Base-by-base conservation (phyloP, 2,113 vertebrate species). In the Talpa occidentalis region DNA sequence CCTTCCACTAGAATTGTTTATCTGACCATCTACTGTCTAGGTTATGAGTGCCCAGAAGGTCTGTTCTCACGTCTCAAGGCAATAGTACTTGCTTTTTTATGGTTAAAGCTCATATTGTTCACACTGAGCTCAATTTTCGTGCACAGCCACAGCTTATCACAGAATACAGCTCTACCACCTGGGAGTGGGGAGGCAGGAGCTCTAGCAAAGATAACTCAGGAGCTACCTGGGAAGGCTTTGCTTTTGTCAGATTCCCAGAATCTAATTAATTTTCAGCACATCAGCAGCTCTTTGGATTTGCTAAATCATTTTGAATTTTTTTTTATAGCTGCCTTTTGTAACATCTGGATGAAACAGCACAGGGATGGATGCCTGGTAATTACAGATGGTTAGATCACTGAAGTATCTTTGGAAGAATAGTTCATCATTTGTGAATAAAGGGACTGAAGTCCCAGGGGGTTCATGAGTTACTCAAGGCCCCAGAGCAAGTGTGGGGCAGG, bases 211-310 rank as follows among this genome's bases (percentile, higher is more conserved):
- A 85, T 42, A 86, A 69, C 32, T 83, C 42, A 70, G 35, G 49
- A 91, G 69, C 52, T 44, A 66, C 44, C 59, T 83, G 56, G 62
- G 73, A 86, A 78, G 78, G 14, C 40, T 94, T 85, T 81, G 49
- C 47, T 62, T 83, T 95, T 88, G 82, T 95, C 56, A 54, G 5
- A 79, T 64, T 54, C 64, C 49, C 76, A 74, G 56, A 91, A 82
- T 56, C 70, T 89, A 89, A 82, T 93, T 93, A 91, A 67, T 67
- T 96, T 89, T 78, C 42, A 93, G 52, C 69, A 93, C 66, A 96
- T 93, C 90, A 86, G 66, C 95, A 93, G 26, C 79, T 85, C 86
- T 93, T 95, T 73, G 70, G 37, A 73, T 91, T 91, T 89, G 10
- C 78, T 26, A 83, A 64, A 76, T 89, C 2, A 73, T 67, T 79